phyloP scores from a whole-genome alignment of 2,113 vertebrate genomes.

The Harpagus bidentatus region DNA sequence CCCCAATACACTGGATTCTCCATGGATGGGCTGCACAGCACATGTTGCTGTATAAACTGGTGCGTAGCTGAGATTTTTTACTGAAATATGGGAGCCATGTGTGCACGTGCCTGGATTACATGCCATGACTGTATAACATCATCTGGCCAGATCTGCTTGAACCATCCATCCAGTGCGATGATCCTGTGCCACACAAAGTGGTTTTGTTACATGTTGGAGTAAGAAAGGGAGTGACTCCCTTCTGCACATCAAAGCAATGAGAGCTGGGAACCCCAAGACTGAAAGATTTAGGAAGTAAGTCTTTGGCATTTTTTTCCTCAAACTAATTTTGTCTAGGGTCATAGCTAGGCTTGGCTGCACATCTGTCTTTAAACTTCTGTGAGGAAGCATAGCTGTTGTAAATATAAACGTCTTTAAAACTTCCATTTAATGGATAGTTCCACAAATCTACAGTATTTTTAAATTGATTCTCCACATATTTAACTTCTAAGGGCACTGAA shows the following conservation, averaged over 20 bases:
- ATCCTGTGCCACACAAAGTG: background rate
- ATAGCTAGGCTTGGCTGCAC: background rate
- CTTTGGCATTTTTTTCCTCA: background rate
- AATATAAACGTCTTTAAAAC: background rate
- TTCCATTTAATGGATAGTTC: background rate
- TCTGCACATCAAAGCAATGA: background rate
- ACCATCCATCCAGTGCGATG: background rate
- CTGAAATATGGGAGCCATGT: background rate
- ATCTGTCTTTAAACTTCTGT: background rate
- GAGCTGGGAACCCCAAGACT: background rate
- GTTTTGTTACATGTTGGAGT: background rate
- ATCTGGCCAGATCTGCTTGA: background rate
- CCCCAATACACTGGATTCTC: background rate
- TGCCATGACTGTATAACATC: background rate
- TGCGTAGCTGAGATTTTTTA: background rate
- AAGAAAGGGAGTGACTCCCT: background rate
- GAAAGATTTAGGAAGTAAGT: background rate
- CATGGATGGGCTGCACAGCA: background rate
- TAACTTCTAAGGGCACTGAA: background rate
- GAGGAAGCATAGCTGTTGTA: background rate
- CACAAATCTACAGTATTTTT: background rate
- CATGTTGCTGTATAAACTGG: background rate
- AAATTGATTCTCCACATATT: background rate
- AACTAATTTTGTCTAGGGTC: background rate
- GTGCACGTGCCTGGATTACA: background rate